A percentile compares a stretch with the other conserved stretches of the same genome.
Conservation (phyloP, 1,140 invertebrate species). For the Drosophila varians region DNA sequence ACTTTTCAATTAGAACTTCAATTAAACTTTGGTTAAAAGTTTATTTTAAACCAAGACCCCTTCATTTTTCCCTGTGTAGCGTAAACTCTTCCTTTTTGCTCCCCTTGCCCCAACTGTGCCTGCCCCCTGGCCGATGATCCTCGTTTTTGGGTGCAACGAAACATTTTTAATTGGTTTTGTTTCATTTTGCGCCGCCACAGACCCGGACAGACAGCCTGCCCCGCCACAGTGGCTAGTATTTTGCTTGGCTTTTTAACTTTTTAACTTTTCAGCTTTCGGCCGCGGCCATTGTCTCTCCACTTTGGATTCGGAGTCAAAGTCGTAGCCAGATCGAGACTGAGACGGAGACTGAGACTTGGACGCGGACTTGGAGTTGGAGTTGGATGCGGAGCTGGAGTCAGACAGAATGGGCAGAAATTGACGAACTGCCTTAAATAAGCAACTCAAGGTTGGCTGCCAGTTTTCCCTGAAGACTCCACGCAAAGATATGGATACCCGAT, state of each 20-base stretch:
- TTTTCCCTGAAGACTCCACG: conserved; percentile 75
- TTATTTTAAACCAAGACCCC: not conserved
- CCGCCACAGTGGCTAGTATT: conserved; percentile 79
- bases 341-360: not conserved
- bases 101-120: not conserved
- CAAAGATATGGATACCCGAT: conserved; percentile 17
- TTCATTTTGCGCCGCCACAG: conserved; percentile 75
- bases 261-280: conserved; percentile 8
- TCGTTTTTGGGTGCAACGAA: conserved; percentile 81
- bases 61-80: conserved; percentile 4
- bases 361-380: not conserved
- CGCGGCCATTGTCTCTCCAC: conserved; percentile 56
- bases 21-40: no score
- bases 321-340: conserved; percentile 3
- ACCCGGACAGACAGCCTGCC: conserved; percentile 35
- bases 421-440: conserved; percentile 78
- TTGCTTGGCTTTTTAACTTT: conserved; percentile 43
- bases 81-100: not conserved
- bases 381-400: not conserved
- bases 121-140: conserved; percentile 34
- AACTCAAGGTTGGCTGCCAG: conserved; percentile 80
- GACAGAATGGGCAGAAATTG: conserved; percentile 52
- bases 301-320: not conserved
- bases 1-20: no score
- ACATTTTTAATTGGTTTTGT: conserved; percentile 83